phyloP scores from a whole-genome alignment of 2,113 vertebrate genomes.

The Mastomys natalensis region DNA sequence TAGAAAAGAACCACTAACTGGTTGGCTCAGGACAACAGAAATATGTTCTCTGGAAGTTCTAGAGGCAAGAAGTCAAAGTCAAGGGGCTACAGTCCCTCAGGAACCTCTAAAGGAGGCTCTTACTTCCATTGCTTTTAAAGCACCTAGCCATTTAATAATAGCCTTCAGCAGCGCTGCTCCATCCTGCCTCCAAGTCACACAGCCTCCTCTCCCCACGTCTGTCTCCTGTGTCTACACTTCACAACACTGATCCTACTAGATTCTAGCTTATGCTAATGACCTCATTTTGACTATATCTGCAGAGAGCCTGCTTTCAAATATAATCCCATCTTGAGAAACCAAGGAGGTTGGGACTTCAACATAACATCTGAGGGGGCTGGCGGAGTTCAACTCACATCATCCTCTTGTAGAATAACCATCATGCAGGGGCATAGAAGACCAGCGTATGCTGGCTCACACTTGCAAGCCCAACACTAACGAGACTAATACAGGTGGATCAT shows the following conservation, averaged over 20 bases:
- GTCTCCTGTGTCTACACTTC: not conserved
- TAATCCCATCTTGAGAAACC: not conserved
- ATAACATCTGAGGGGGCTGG: not conserved
- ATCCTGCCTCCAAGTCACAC: not conserved
- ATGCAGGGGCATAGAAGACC: not conserved
- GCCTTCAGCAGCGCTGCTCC: not conserved
- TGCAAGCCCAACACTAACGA: not conserved
- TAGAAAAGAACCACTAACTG: not conserved
- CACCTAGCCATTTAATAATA: not conserved
- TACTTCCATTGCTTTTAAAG: not conserved
- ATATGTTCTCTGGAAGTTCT: not conserved
- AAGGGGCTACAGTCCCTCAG: not conserved
- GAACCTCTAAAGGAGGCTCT: not conserved
- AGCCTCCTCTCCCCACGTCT: not conserved
- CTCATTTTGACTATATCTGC: not conserved
- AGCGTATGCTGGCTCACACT: not conserved
- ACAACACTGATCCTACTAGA: not conserved
- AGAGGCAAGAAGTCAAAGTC: not conserved
- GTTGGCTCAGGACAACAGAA: not conserved
- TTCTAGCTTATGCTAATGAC: not conserved
- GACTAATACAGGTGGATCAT: not conserved
- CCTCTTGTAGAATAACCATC: not conserved
- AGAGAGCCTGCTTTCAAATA: conserved; percentile 11
- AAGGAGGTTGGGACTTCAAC: not conserved
- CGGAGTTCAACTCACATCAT: not conserved